Evolutionary conservation across 2,113 vertebrate species (phyloP).

Genomic region (Odontophorus gujanensis): DNA sequence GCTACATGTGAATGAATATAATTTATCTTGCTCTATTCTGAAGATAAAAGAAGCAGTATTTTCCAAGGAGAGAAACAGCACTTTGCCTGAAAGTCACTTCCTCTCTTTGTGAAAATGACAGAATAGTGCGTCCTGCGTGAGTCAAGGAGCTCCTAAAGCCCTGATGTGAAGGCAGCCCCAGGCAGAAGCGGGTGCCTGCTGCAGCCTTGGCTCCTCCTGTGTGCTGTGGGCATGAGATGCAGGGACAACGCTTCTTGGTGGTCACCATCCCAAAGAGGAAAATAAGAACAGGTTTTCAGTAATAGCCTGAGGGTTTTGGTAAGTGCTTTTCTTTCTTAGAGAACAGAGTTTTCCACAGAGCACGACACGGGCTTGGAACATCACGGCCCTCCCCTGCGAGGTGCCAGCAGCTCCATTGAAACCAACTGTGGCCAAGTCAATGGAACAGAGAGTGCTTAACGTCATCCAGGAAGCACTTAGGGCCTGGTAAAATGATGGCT

Average conservation of each 20-base stretch:
- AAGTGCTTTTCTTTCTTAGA: not conserved
- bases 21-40: not conserved
- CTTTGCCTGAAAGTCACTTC: not conserved
- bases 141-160: not conserved
- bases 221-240: too few relatives aligned
- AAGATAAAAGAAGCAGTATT: not conserved
- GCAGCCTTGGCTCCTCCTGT: too few relatives aligned
- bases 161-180: too few relatives aligned
- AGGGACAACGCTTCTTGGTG: not conserved
- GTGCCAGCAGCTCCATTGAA: not conserved
- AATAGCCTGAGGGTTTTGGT: not conserved
- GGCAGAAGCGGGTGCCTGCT: too few relatives aligned
- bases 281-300: not conserved
- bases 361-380: accelerated
- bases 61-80: not conserved
- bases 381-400: not conserved
- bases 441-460: not conserved
- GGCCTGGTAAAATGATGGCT: not conserved
- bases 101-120: not conserved
- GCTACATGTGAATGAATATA: too few relatives aligned
- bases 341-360: not conserved
- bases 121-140: accelerated
- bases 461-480: not conserved
- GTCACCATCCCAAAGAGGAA: not conserved
- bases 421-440: accelerated